Evolutionary conservation across 2,797 vertebrate species (phyloP), one percentile per base, ranked within the genome.

Genomic region (Centropyge bicolor): DNA sequence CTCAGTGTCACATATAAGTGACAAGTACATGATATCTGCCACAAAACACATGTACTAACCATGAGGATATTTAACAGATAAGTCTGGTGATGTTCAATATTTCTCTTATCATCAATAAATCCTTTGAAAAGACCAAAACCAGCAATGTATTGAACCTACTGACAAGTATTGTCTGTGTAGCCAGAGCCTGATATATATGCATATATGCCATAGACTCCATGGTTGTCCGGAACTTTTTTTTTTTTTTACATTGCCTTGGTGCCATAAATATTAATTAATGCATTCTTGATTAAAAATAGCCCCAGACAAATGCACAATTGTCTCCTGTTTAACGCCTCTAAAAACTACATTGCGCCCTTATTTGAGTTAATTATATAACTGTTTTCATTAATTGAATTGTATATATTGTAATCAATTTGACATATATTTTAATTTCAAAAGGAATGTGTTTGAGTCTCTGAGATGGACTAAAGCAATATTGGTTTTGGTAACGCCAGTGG

Each of bases 121-220:
- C 31, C 36, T 77, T 17, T 67, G n/a, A n/a, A 65, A 74, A 59
- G 19, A 67, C 51, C 19, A 74, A 52, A 84, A 46, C 10, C 54
- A 79, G 60, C 76, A 76, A 13, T 48, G n/a, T 38, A 71, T 72
- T 64, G 57, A 74, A 74, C n/a, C 12, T 70, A 16, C 27, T 11
- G 45, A 40, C 10, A 68, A 13, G 5, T 35, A 27, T 16, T 64
- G 17, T 3, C n/a, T 31, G 8, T 66, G 20, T 59, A 11, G 17
- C 45, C 20, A 66, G 20, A 59, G n/a, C 19, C 24, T 40, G 9
- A 49, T 60, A 38, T 27, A 11, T 38, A 27, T 17, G 0, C 22
- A 38, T 27, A 11, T 38, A 27, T 11, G 0, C 22, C n/a, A 12
- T 11, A 8, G 19, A 27, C 31, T 36, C 38, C 36, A 8, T 36